Percentiles rank a stretch among this genome's conserved stretches.
Conservation (phyloP, 2,797 vertebrate genomes). For the Crenichthys baileyi region DNA sequence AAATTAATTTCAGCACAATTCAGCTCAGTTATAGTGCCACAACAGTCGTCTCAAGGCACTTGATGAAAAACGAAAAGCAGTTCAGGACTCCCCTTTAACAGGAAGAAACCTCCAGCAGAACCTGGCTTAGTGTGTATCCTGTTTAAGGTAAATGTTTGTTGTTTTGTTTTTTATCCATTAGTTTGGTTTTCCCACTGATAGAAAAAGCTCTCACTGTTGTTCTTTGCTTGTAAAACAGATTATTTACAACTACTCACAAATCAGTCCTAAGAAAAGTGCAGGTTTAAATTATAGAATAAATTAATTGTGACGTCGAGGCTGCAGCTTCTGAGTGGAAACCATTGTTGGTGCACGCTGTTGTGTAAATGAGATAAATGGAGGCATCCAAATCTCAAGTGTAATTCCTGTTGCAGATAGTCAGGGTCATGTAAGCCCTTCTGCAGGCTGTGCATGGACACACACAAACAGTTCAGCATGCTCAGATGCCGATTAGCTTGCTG, state of each 20-base stretch:
- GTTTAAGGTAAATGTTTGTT: no score
- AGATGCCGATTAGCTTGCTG: constrained; percentile 34
- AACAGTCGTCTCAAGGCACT: no score
- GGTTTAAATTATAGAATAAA: background rate
- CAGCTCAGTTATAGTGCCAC: no score
- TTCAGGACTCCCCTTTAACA: no score
- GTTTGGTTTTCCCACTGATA: background rate
- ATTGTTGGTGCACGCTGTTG: background rate
- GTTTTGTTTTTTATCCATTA: background rate
- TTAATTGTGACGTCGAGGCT: background rate
- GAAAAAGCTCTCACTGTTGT: background rate
- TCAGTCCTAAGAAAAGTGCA: background rate
- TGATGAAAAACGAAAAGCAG: no score
- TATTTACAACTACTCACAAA: background rate
- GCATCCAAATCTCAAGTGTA: background rate
- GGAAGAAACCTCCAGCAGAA: no score
- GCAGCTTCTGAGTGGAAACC: background rate
- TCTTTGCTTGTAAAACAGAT: background rate
- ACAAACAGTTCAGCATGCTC: background rate
- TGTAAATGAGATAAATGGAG: background rate
- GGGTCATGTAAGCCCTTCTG: background rate
- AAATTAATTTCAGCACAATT: no score
- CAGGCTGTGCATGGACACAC: background rate
- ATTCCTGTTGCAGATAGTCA: constrained; percentile 6
- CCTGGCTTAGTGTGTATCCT: no score